Conservation (phyloP, 2,113 vertebrate genomes). For the Callocephalon fimbriatum region DNA sequence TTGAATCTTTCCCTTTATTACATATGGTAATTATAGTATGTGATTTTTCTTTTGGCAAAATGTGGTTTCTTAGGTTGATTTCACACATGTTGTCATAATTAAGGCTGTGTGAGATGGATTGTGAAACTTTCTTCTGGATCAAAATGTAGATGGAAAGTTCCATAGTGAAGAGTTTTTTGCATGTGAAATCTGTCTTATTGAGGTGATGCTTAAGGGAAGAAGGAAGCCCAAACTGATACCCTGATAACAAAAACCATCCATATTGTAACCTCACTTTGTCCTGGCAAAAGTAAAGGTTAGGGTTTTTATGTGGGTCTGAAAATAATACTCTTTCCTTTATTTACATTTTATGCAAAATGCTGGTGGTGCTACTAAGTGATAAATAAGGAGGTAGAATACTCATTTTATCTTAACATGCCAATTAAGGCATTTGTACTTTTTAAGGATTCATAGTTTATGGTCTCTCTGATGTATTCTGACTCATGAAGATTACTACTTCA, state of each 20-base stretch:
- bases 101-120: not conserved
- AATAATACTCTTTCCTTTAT: not conserved
- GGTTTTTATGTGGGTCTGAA: not conserved
- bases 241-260: not conserved
- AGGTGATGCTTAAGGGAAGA: not conserved
- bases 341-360: not conserved
- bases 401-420: not conserved
- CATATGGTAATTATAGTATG: not conserved
- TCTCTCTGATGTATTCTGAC: not conserved
- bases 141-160: not conserved
- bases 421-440: not conserved
- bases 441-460: not conserved
- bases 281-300: not conserved
- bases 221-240: not conserved
- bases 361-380: not conserved
- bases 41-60: not conserved
- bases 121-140: not conserved
- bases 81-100: not conserved
- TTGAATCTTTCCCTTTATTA: not conserved
- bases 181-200: not conserved
- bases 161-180: not conserved
- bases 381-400: not conserved
- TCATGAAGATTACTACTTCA: not conserved
- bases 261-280: not conserved
- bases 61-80: not conserved